Conservation (phyloP, 2,888 invertebrate species). For the Leucophora obtusa region DNA sequence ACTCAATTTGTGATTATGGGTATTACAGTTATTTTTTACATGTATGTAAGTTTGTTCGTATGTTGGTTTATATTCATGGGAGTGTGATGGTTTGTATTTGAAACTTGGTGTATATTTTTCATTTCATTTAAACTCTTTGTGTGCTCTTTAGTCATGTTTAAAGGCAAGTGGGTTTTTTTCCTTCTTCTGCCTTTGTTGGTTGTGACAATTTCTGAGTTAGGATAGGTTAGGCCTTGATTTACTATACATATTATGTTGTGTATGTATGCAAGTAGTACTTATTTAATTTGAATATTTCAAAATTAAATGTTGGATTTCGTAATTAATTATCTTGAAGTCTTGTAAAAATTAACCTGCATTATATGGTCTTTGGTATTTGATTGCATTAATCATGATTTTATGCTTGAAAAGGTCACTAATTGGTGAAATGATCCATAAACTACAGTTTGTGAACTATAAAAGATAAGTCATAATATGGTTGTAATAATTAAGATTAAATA, state of each 20-base stretch:
- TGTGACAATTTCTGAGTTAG: slow-evolving; percentile 60
- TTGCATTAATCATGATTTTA: too few species aligned
- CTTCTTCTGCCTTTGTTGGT: slow-evolving; percentile 13
- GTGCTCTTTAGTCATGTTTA: slow-evolving; percentile 49
- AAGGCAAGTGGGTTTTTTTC: slow-evolving; percentile 42
- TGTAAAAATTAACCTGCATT: not conserved
- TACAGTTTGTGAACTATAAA: too few species aligned
- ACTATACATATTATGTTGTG: slow-evolving; percentile 28
- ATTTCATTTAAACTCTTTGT: slow-evolving; percentile 48
- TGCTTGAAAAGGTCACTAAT: too few species aligned
- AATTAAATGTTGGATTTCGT: not conserved
- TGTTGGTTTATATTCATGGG: slow-evolving; percentile 4
- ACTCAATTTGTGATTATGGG: slow-evolving; percentile 60
- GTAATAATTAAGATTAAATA: too few species aligned
- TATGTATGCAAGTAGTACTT: not conserved
- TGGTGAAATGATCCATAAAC: too few species aligned
- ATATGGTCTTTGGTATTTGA: too few species aligned
- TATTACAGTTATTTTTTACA: slow-evolving; percentile 52
- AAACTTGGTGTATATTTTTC: slow-evolving; percentile 35
- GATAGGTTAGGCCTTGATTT: slow-evolving; percentile 63
- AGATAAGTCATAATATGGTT: too few species aligned
- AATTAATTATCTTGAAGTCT: slow-evolving; percentile 4
- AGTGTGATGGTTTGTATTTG: slow-evolving; percentile 7
- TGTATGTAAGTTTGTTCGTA: slow-evolving; percentile 10
- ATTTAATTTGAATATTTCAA: not conserved